Conservation (phyloP, 1,140 invertebrate genomes). For the Tetramorium alpestre region DNA sequence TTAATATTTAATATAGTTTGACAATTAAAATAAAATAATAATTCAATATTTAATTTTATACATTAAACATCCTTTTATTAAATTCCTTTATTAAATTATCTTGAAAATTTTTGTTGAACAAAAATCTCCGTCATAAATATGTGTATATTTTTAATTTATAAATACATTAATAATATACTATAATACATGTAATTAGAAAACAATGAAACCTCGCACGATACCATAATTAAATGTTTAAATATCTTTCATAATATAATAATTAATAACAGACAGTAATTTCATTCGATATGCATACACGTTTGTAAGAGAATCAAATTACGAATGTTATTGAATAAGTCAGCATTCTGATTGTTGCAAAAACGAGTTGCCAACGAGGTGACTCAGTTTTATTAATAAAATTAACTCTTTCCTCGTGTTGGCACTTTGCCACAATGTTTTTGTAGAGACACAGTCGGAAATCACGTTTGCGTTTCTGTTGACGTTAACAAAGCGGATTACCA, state of each 20-base stretch:
- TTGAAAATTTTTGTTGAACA: neutral
- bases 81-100: neutral
- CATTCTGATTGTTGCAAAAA: neutral
- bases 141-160: constrained; percentile 2
- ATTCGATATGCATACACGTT: neutral
- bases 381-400: constrained; percentile 38
- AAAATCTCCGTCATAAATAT: neutral
- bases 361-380: neutral
- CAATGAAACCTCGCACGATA: neutral
- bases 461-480: constrained; percentile 33
- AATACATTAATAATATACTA: neutral
- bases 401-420: neutral
- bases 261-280: constrained; percentile 3
- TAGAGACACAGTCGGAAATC: neutral
- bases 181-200: neutral
- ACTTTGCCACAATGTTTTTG: neutral
- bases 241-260: neutral
- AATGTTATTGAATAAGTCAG: neutral
- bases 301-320: neutral
- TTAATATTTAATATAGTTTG: neutral
- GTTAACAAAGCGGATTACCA: constrained; percentile 46
- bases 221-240: neutral
- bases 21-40: neutral
- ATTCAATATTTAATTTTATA: neutral
- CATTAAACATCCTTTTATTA: constrained; percentile 1